phyloP scores from a whole-genome alignment of 2,113 vertebrate genomes.

The Pelvicachromis taeniatus region DNA sequence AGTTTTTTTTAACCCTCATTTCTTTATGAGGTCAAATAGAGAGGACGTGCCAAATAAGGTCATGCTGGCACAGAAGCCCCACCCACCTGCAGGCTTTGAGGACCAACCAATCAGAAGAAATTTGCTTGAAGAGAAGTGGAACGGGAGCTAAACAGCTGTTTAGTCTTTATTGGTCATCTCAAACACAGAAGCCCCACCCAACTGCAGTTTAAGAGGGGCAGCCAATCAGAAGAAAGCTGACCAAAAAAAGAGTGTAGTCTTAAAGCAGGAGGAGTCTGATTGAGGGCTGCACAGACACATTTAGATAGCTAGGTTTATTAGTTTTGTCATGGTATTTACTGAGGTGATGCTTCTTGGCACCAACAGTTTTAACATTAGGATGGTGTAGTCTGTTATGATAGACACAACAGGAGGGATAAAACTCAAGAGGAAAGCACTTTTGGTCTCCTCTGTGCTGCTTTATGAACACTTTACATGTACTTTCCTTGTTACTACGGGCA shows the following conservation, averaged over 20 bases:
- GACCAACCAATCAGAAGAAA: background rate
- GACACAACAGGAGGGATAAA: background rate
- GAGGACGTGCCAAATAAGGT: background rate
- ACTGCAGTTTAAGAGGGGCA: background rate
- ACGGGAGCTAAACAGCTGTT: background rate
- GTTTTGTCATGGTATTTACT: background rate
- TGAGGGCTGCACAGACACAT: background rate
- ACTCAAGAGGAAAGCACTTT: background rate
- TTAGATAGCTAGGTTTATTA: background rate
- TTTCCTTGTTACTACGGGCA: too few species aligned
- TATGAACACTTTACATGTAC: background rate
- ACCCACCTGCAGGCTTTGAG: background rate
- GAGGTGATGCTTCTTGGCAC: background rate
- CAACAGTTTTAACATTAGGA: background rate
- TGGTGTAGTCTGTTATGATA: background rate
- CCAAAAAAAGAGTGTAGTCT: rapidly evolving
- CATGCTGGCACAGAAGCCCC: background rate
- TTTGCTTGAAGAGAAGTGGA: background rate
- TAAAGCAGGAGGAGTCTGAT: background rate
- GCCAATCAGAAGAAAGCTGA: background rate
- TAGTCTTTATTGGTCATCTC: too few species aligned
- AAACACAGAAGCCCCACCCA: rapidly evolving
- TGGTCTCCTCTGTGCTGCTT: background rate
- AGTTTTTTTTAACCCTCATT: background rate
- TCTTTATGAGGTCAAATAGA: background rate